Conservation (phyloP, 2,113 vertebrate genomes). For the Brachypodius melanocephalos region DNA sequence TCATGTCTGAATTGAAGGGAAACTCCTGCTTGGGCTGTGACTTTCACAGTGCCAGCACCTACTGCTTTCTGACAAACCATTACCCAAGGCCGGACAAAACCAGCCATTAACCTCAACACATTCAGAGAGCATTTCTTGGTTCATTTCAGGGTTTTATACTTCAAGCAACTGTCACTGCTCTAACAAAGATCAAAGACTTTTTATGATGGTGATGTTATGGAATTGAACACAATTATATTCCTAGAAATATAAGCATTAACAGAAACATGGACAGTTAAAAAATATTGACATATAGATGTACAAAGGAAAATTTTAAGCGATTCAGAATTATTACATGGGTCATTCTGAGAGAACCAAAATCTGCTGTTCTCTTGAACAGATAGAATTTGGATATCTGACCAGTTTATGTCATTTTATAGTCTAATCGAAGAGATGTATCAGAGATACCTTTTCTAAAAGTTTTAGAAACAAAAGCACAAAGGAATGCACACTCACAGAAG, state of each 20-base stretch:
- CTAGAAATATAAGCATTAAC: neutral
- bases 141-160: neutral
- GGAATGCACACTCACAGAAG: neutral
- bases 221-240: neutral
- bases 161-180: neutral
- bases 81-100: neutral
- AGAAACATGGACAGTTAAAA: neutral
- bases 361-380: neutral
- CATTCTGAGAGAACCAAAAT: neutral
- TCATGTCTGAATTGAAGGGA: neutral
- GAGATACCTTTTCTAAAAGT: neutral
- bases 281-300: neutral
- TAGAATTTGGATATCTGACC: neutral
- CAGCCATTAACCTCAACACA: neutral
- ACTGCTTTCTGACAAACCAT: neutral
- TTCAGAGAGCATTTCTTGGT: neutral
- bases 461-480: neutral
- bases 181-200: neutral
- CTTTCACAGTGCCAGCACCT: neutral
- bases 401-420: neutral
- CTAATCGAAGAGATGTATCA: neutral
- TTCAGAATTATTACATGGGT: neutral
- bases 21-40: neutral
- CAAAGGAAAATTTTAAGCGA: neutral
- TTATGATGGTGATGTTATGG: neutral